Base-by-base conservation (phyloP, 2,797 vertebrate genomes). In the Alcedo quadribrachys region DNA sequence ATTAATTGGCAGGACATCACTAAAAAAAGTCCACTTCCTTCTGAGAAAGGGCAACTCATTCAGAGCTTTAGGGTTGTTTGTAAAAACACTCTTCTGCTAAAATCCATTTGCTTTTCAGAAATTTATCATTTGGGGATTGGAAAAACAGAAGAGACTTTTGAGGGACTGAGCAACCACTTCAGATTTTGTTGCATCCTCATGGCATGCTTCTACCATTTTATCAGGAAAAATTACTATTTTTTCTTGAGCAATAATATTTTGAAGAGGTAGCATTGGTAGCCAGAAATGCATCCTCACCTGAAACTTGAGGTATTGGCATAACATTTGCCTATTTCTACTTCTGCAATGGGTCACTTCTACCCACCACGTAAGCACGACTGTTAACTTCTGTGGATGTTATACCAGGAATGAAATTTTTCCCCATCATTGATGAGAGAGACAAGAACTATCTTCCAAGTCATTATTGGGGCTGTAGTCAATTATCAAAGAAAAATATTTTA, bases 71-170 rank as follows among this genome's bases (percentile, higher is more conserved):
- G 43, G 9, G 62, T 33, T 21, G 7, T 25, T 60, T 80, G 33
- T n/a, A 71, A 21, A 50, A 71, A 58, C 16, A n/a, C 32, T 60
- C 40, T 48, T 25, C 71, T 63, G 20, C 54, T 24, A 35, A 43
- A 40, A 20, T 69, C 45, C 35, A 6, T 76, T 94, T 63, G 22
- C 30, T 63, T 82, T 61, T 35, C 53, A 80, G 60, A 79, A 78
- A 51, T 2, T 3, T 8, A 46, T 32, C 21, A 32, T 22, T 27
- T 25, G 7, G 12, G 4, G 1, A 6, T 1, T 2, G 9, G 6
- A 2, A 3, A 4, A 12, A 50, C 54, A 65, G 55, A 69, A 65
- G 58, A 69, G 37, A 37, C 16, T 67, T 63, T 20, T 43, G 50
- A 83, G 35, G 73, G 71, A 60, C 35, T 57, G 51, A 62, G 51